Evolutionary conservation across 2,113 vertebrate species (phyloP), one percentile per base, ranked within the genome.

Genomic region (Saccopteryx leptura): DNA sequence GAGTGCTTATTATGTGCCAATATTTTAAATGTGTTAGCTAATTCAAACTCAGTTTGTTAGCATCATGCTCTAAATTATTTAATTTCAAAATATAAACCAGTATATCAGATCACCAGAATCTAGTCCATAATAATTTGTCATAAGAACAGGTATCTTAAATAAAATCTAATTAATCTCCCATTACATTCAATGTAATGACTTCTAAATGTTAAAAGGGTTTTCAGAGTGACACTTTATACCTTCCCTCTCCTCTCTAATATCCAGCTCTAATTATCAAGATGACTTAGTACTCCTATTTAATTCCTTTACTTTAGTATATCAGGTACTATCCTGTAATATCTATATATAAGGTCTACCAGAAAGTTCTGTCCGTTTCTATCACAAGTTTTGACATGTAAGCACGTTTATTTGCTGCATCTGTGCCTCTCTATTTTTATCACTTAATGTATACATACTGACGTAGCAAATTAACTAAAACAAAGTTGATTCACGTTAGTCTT

Each of bases 211-310:
- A 21, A 39, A 79, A 94, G 4, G 17, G 46, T 88, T 89, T 66
- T 66, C 46, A 79, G 58, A 90, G 80, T 31, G 28, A 82, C 4
- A 79, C 2, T 48, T 61, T n/a, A 72, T 71, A 61, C 23, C 24
- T 80, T 78, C 66, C 54, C 21, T 89, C 28, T 66, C 23, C 54
- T 84, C 82, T 93, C 61, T 11, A 4, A 56, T 69, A 72, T 12
- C n/a, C 10, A 88, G 54, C 4, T 93, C 60, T 71, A 74, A 89
- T 54, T 79, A 78, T 86, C 12, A 83, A 79, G 56, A 84, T 69
- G 50, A 87, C 15, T n/a, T 72, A 96, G 50, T 19, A 93, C 4
- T 56, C 31, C 78, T 13, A 94, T 76, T 87, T 95, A 94, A 56
- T 46, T 84, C 15, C 7, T 87, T 86, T 89, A 83, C 11, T 74